Evolutionary conservation across 2,888 invertebrate species (phyloP).

Genomic region (Caenorhabditis sp.): DNA sequence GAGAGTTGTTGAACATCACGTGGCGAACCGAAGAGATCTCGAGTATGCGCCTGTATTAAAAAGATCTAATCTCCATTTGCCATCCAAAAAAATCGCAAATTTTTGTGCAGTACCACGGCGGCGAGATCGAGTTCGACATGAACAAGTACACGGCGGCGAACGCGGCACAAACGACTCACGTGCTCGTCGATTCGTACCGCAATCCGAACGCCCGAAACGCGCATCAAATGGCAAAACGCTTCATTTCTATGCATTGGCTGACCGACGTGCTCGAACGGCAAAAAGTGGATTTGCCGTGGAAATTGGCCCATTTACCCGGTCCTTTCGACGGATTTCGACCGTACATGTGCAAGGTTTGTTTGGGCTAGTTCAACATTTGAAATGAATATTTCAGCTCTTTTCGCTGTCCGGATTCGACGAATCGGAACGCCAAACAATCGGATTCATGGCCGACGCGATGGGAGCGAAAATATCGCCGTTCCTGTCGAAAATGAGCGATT

Average conservation of each 20-base stretch:
- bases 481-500: conserved; percentile 81
- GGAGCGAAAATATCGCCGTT: conserved; percentile 88
- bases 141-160: conserved; percentile 3
- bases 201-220: conserved; percentile 59
- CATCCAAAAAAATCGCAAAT: no score
- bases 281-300: conserved; percentile 92
- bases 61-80: no score
- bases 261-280: conserved; percentile 91
- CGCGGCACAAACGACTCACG: conserved; percentile 39
- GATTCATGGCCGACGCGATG: conserved; percentile 88
- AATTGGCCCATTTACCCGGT: conserved; percentile 90
- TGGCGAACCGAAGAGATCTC: no score
- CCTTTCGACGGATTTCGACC: conserved; percentile 71
- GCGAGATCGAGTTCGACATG: conserved; percentile 61
- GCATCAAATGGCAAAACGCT: no score
- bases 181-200: conserved; percentile 44
- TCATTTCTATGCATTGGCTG: conserved; percentile 91
- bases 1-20: no score
- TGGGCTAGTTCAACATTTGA: neutral
- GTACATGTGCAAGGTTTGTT: conserved; percentile 79
- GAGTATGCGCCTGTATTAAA: no score
- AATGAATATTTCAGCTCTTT: conserved; percentile 83
- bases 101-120: conserved; percentile 52
- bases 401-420: conserved; percentile 91
- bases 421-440: conserved; percentile 88